Evolutionary conservation across 2,888 invertebrate genomes (phyloP).

Genomic region (Eilema sororculum): DNA sequence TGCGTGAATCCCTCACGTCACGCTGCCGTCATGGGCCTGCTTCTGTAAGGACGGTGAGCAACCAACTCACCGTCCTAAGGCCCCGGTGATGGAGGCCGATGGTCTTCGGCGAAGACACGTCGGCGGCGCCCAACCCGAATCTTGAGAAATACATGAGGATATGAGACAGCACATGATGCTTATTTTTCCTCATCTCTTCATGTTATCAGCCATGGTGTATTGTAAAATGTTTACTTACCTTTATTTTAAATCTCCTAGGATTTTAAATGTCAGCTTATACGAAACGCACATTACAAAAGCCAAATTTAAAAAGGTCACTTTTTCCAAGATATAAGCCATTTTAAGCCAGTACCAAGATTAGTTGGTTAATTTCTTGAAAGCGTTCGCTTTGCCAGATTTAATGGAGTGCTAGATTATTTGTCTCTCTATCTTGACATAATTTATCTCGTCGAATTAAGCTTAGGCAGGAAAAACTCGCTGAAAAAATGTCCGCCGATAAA

Average conservation of each 20-base stretch:
- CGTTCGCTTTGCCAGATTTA: slow-evolving; percentile 77
- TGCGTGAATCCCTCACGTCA: too few species aligned
- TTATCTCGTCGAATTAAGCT: slow-evolving; percentile 73
- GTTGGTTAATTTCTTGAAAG: slow-evolving; percentile 81
- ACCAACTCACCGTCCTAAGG: too few species aligned
- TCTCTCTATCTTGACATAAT: slow-evolving; percentile 71
- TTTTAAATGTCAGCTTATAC: slow-evolving; percentile 35
- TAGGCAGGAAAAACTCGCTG: slow-evolving; percentile 62
- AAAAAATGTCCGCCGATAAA: slow-evolving; percentile 70
- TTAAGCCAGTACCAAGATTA: slow-evolving; percentile 71
- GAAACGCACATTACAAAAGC: slow-evolving; percentile 42
- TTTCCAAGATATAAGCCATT: slow-evolving; percentile 61
- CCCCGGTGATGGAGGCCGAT: too few species aligned
- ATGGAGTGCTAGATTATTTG: slow-evolving; percentile 74
- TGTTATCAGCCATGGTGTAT: background rate
- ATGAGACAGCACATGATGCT: too few species aligned
- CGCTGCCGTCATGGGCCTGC: too few species aligned
- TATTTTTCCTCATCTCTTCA: too few species aligned
- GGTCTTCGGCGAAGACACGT: too few species aligned
- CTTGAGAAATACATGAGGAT: too few species aligned
- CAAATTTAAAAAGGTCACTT: slow-evolving; percentile 59
- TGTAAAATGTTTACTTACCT: background rate
- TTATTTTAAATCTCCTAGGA: background rate
- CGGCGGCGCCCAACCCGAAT: too few species aligned
- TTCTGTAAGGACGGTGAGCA: too few species aligned